phyloP scores from a whole-genome alignment of 2,888 invertebrate genomes.

The Ormia ochracea region DNA sequence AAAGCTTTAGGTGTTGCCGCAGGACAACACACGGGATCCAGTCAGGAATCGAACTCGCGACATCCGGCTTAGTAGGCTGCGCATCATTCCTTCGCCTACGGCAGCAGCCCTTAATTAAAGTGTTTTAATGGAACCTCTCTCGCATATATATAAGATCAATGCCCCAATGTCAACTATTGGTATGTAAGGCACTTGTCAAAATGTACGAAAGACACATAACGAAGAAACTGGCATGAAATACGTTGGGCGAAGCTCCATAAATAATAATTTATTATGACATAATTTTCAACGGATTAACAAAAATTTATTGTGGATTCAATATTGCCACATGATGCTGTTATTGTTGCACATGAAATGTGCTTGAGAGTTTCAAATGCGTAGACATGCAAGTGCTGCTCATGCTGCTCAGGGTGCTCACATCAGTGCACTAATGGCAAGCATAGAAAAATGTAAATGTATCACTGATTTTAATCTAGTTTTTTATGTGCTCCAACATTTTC shows the following conservation, averaged over 20 bases:
- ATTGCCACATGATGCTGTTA: conserved; percentile 28
- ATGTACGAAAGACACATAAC: conserved; percentile 1
- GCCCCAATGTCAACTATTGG: background rate
- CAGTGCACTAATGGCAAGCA: conserved; percentile 9
- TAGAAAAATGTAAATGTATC: conserved; percentile 16
- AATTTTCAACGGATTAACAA: conserved; percentile 57
- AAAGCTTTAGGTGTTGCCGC: too few relatives aligned
- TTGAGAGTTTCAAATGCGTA: conserved; percentile 15
- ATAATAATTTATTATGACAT: conserved; percentile 62
- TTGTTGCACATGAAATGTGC: background rate
- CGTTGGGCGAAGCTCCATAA: conserved; percentile 43
- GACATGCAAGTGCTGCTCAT: conserved; percentile 10
- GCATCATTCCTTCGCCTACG: too few relatives aligned
- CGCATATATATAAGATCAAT: conserved; percentile 43
- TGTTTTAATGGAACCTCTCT: too few relatives aligned
- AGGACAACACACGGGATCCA: too few relatives aligned
- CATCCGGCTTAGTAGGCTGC: too few relatives aligned
- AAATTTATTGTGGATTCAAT: conserved; percentile 54
- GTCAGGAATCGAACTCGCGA: too few relatives aligned
- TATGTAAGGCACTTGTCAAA: conserved; percentile 51
- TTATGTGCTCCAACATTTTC: conserved; percentile 22
- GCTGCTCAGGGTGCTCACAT: too few relatives aligned
- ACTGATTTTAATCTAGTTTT: conserved; percentile 42
- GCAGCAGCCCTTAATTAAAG: too few relatives aligned
- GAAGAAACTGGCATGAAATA: conserved; percentile 14